Percentiles rank a stretch among this genome's conserved stretches.
Evolutionary conservation across 2,888 invertebrate genomes (phyloP).

Genomic region (Fragum whitleyi): DNA sequence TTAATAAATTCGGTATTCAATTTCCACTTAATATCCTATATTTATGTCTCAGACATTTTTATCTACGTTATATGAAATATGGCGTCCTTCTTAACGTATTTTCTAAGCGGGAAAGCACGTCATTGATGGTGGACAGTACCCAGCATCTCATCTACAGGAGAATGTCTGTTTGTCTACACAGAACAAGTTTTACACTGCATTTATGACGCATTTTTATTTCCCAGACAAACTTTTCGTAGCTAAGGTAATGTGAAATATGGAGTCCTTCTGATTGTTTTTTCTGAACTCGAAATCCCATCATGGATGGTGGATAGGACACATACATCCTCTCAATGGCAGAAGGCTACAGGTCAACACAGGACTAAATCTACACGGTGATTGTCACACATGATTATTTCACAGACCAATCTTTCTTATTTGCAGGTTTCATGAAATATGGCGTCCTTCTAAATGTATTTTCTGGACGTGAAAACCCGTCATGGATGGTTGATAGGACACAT

Average conservation of each 20-base stretch:
- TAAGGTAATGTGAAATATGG: slow-evolving; percentile 39
- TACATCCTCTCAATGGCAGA: slow-evolving; percentile 28
- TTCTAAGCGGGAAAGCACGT: slow-evolving; percentile 39
- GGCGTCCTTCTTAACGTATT: slow-evolving; percentile 48
- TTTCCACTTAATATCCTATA: too few relatives aligned
- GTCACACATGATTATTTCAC: too few relatives aligned
- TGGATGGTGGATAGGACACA: slow-evolving; percentile 41
- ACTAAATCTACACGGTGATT: too few relatives aligned
- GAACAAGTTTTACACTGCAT: slow-evolving; percentile 39
- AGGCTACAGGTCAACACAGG: too few relatives aligned
- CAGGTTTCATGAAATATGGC: slow-evolving; percentile 40
- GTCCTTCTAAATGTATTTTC: slow-evolving; percentile 53
- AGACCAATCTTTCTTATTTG: too few relatives aligned
- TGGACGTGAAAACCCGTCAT: slow-evolving; percentile 39
- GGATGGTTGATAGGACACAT: slow-evolving; percentile 37
- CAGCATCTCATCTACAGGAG: slow-evolving; percentile 32
- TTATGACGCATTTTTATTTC: too few relatives aligned
- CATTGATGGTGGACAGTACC: slow-evolving; percentile 37
- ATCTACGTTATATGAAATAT: slow-evolving; percentile 28
- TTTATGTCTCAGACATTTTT: too few relatives aligned
- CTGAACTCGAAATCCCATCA: slow-evolving; percentile 36
- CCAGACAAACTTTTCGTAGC: too few relatives aligned
- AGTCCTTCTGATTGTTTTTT: slow-evolving; percentile 50
- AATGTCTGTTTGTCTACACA: slow-evolving; percentile 9
- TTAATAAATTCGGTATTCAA: too few relatives aligned